phyloP scores from a whole-genome alignment of 2,797 vertebrate genomes.

The Apogon talboti region DNA sequence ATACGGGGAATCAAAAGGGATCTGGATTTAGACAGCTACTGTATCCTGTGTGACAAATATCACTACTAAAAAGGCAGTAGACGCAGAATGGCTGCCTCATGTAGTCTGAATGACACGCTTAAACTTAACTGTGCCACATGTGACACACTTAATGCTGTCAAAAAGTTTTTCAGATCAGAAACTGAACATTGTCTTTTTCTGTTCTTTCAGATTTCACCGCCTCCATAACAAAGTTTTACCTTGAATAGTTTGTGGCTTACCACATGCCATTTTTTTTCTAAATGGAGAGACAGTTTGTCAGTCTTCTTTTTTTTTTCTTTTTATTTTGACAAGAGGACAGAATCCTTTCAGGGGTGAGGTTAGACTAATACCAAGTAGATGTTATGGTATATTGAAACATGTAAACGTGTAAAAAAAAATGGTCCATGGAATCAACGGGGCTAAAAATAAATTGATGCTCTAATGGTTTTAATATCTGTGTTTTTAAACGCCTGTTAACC shows the following conservation, averaged over 20 bases:
- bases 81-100: constrained; percentile 57
- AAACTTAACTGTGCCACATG: constrained; percentile 72
- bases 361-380: constrained; percentile 84
- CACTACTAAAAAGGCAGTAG: constrained; percentile 33
- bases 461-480: constrained; percentile 88
- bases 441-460: constrained; percentile 77
- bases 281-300: constrained; percentile 59
- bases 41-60: constrained; percentile 35
- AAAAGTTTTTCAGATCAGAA: constrained; percentile 55
- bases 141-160: constrained; percentile 65
- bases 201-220: constrained; percentile 49
- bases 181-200: constrained; percentile 38
- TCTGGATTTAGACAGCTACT: constrained; percentile 37
- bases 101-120: constrained; percentile 55
- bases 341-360: constrained; percentile 74
- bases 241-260: constrained; percentile 72
- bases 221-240: constrained; percentile 65
- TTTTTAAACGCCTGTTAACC: constrained; percentile 89
- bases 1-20: constrained; percentile 41
- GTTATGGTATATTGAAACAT: constrained; percentile 85
- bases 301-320: constrained; percentile 66
- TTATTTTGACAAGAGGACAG: constrained; percentile 64
- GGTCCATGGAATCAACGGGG: constrained; percentile 77
- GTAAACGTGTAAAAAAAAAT: constrained; percentile 80
- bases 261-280: constrained; percentile 70